phyloP scores from a whole-genome alignment of 2,797 vertebrate species.

The Euthynnus affinis region DNA sequence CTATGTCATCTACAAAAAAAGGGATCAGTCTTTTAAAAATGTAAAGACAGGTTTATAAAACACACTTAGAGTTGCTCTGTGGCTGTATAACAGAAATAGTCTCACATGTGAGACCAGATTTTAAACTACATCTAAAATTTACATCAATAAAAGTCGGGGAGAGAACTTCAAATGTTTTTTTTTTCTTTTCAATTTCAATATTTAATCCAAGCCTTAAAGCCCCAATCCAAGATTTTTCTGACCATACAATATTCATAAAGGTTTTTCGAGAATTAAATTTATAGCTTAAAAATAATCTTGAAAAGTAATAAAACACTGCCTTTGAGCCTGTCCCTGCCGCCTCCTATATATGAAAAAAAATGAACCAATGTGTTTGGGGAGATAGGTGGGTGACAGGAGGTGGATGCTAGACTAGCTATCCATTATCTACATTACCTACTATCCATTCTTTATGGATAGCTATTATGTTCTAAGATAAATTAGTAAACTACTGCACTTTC shows the following conservation, averaged over 20 bases:
- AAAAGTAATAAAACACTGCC: neutral
- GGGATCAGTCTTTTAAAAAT: conserved; percentile 46
- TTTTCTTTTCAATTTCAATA: neutral
- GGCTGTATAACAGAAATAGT: conserved; percentile 42
- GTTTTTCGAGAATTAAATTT: neutral
- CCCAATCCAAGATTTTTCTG: conserved; percentile 39
- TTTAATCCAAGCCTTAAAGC: conserved; percentile 53
- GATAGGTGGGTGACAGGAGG: neutral
- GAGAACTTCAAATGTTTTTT: neutral
- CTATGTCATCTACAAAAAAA: conserved; percentile 45
- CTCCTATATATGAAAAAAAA: too few species aligned
- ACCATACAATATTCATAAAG: neutral
- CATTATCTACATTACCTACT: too few species aligned
- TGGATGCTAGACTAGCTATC: neutral
- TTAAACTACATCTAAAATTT: conserved; percentile 58
- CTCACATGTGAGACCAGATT: conserved; percentile 35
- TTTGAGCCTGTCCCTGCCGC: neutral
- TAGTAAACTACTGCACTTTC: conserved; percentile 1
- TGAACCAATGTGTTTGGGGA: neutral
- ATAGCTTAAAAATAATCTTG: neutral
- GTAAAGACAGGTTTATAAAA: conserved; percentile 61
- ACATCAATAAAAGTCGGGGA: conserved; percentile 46
- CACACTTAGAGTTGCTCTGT: conserved; percentile 52
- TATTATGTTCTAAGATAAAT: neutral
- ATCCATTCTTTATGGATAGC: neutral